Base-by-base conservation (phyloP, 37 sponge, comb jelly and placozoan genomes). In the Diacarnus erythraeanus region DNA sequence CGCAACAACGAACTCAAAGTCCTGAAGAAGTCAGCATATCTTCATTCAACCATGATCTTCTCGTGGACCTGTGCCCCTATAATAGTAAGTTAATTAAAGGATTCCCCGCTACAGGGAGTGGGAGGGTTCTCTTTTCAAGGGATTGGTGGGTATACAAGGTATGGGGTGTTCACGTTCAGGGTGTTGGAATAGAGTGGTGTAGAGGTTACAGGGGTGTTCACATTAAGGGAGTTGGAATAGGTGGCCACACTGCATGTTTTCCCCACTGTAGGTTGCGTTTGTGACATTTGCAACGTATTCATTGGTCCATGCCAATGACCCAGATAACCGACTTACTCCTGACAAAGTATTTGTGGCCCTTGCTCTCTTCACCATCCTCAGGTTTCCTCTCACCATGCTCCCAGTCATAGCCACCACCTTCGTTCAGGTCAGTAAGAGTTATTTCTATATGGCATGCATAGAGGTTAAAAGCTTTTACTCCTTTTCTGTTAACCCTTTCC, bases 321-420 rank as follows among this genome's bases (percentile, higher is more conserved):
- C 57, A 34, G 71, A 81, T 31, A 64, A 82, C 23, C 44, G 79
- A 10, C 83, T 93, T 15, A 93, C 97, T 3, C 77, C 97, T 44
- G 89, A 92, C 38, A 92, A 79, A 41, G 95, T 90, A n/a, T 97
- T 97, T 83, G 98, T 97, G 31, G 88, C 94, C 33, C 85, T 97
- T n/a, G 83, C 98, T 8, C 94, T 97, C 37, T 97, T 97, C 90
- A 95, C 92, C 84, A 88, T 97, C 64, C 83, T 97, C 22, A 58
- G 98, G 0, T 97, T 97, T 66, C 98, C 98, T 29, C 87, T 97
- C 57, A 65, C 84, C 64, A 94, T 94, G 98, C 72, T 97, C 35
- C 98, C 98, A 26, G 56, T 86, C 56, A 42, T 97, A 31, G 88
- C 95, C 47, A 83, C 93, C 10, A 82, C 43, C 41, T 59, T 91